phyloP scores from a whole-genome alignment of 2,797 vertebrate genomes.

The Smutsia temminckii region DNA sequence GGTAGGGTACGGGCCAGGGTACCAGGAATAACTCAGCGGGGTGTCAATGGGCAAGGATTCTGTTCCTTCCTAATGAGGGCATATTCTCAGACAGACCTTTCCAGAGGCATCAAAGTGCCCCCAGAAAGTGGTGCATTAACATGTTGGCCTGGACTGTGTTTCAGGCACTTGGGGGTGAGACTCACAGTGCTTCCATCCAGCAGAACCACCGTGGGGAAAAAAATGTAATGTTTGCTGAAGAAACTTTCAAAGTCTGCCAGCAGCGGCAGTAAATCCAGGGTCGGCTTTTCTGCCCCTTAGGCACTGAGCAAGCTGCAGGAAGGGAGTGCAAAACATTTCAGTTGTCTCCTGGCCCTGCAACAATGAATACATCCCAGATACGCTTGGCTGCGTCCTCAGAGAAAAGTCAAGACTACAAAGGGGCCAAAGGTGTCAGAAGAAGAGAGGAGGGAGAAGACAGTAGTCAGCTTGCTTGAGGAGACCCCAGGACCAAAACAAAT shows the following conservation, averaged over 20 bases:
- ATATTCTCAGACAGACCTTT: neutral
- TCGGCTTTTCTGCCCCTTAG: neutral
- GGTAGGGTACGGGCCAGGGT: fast-evolving
- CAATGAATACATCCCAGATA: neutral
- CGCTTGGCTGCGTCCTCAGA: neutral
- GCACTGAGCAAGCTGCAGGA: neutral
- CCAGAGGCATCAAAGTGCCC: neutral
- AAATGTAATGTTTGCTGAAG: neutral
- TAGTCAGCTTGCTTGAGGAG: neutral
- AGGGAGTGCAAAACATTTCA: neutral
- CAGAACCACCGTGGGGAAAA: neutral
- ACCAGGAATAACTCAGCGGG: neutral
- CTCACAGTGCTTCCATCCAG: neutral
- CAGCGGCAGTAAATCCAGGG: neutral
- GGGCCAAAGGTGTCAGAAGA: neutral
- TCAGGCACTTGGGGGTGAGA: neutral
- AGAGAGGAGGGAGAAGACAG: neutral
- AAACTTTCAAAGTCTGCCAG: neutral
- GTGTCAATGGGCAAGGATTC: neutral
- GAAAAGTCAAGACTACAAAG: neutral
- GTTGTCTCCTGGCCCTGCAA: neutral
- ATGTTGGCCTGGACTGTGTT: neutral
- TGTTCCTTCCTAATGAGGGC: neutral
- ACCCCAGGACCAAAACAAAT: neutral
- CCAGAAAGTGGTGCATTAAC: neutral